These are phyloP conservation scores for Bombyx mori DNA, from an alignment of 1,140 invertebrate genomes.

Conservation along the genomic window ASM3026992v2 NC_085121.1:7203001-7203500, in stretches of 20 bases:
- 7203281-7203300: slow-evolving; percentile 2
- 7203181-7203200: slow-evolving; percentile 15
- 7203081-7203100: slow-evolving; percentile 12
- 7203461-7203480: slow-evolving; percentile 21
- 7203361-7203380: slow-evolving; percentile 67
- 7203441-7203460: slow-evolving; percentile 42
- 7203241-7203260: slow-evolving; percentile 23
- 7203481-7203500: slow-evolving; percentile 27
- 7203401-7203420: slow-evolving; percentile 28
- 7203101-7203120: slow-evolving; percentile 54
- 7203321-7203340: slow-evolving; percentile 45
- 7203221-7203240: slow-evolving; percentile 8
- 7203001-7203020: too few species aligned
- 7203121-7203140: slow-evolving; percentile 39
- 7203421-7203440: slow-evolving; percentile 44
- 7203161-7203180: slow-evolving; percentile 44
- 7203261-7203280: slow-evolving; percentile 19
- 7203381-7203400: slow-evolving; percentile 63
- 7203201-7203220: slow-evolving; percentile 17
- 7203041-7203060: too few species aligned
- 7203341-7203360: slow-evolving; percentile 49
- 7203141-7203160: slow-evolving; percentile 53
- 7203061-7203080: too few species aligned
- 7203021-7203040: too few species aligned
- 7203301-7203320: slow-evolving; percentile 11